Percentiles rank a stretch among this genome's conserved stretches.
Conservation (phyloP, 2,888 invertebrate genomes). For the Cylloceria caligata region DNA sequence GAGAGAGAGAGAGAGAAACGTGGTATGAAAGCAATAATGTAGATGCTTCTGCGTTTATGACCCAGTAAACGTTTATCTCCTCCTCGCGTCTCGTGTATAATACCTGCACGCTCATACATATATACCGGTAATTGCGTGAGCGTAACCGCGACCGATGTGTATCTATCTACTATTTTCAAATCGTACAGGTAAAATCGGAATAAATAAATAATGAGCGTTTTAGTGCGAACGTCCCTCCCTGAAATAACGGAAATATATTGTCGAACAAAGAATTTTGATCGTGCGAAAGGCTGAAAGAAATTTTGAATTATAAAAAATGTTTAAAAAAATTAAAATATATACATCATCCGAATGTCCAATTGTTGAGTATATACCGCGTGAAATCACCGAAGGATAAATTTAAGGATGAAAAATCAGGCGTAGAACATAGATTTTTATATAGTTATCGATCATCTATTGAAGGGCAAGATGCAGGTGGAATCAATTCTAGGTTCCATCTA, state of each 20-base stretch:
- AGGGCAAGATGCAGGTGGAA: constrained; percentile 62
- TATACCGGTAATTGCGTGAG: constrained; percentile 7
- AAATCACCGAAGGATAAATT: constrained; percentile 9
- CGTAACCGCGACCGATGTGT: constrained; percentile 16
- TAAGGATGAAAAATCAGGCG: background rate
- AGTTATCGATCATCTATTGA: constrained; percentile 22
- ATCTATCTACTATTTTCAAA: constrained; percentile 1
- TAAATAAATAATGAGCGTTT: constrained; percentile 12
- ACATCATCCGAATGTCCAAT: constrained; percentile 40
- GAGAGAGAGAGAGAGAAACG: background rate
- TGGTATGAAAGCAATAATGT: constrained; percentile 15
- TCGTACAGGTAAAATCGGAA: constrained; percentile 10
- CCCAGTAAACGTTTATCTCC: constrained; percentile 22
- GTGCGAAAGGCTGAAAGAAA: constrained; percentile 49
- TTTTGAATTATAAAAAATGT: constrained; percentile 8
- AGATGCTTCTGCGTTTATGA: constrained; percentile 27
- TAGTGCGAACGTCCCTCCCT: constrained; percentile 15
- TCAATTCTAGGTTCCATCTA: constrained; percentile 51
- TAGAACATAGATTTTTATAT: constrained; percentile 16
- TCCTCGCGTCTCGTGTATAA: constrained; percentile 29
- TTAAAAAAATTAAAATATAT: background rate
- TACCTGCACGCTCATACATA: background rate
- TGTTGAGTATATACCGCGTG: constrained; percentile 27
- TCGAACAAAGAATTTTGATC: constrained; percentile 40
- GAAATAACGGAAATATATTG: constrained; percentile 13